Evolutionary conservation across 2,113 vertebrate genomes (phyloP).

Genomic region (Seriola quinqueradiata): DNA sequence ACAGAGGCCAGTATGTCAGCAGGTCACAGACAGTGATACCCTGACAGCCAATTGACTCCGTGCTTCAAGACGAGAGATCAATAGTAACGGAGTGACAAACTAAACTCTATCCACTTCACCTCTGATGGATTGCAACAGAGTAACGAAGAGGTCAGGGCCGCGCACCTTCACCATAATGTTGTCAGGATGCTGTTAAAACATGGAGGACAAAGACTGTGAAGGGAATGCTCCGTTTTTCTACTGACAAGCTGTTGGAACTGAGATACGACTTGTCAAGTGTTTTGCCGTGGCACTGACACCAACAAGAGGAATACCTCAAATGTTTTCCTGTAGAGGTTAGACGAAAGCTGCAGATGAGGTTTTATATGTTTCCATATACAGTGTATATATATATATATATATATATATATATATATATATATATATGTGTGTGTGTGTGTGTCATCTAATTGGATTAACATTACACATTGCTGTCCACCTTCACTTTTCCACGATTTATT

Average conservation of each 20-base stretch:
- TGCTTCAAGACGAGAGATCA: constrained; percentile 45
- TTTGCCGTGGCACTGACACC: background rate
- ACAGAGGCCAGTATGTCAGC: constrained; percentile 25
- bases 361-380: no score
- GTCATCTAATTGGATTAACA: background rate
- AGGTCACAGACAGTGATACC: constrained; percentile 44
- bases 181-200: constrained; percentile 22
- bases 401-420: no score
- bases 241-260: constrained; percentile 16
- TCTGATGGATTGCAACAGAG: constrained; percentile 57
- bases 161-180: constrained; percentile 39
- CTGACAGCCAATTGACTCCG: constrained; percentile 7
- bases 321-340: no score
- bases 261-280: constrained; percentile 21
- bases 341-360: background rate
- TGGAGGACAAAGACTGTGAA: constrained; percentile 26
- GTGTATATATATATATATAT: no score
- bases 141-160: constrained; percentile 6
- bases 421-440: no score
- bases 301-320: background rate
- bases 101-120: constrained; percentile 48
- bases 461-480: background rate
- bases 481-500: no score
- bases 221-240: constrained; percentile 13
- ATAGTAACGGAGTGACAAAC: constrained; percentile 58